Conservation (phyloP, 2,888 invertebrate species). For the Subacronicta megacephala region DNA sequence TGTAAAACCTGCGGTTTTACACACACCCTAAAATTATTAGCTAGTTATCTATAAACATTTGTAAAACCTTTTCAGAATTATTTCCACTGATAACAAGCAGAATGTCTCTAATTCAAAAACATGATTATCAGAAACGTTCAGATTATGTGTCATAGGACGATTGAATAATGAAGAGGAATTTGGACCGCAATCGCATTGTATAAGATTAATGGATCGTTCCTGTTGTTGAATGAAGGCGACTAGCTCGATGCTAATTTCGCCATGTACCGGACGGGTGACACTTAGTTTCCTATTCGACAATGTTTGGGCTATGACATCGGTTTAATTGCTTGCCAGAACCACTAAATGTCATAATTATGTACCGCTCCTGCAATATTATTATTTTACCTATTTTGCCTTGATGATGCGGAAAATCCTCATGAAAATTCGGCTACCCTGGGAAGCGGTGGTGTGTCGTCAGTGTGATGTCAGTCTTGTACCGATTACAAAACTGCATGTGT, state of each 20-base stretch:
- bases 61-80: no score
- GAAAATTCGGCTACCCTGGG: no score
- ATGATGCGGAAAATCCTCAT: no score
- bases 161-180: conserved; percentile 77
- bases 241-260: conserved; percentile 73
- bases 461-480: no score
- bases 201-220: conserved; percentile 77
- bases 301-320: conserved; percentile 47
- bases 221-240: conserved; percentile 70
- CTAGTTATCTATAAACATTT: no score
- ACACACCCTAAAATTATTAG: no score
- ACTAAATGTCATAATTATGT: conserved; percentile 2
- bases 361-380: no score
- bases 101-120: conserved; percentile 40
- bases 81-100: conserved; percentile 7
- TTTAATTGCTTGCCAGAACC: conserved; percentile 32
- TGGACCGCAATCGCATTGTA: conserved; percentile 73
- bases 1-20: no score
- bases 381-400: no score
- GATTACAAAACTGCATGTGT: no score
- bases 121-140: conserved; percentile 42
- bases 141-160: conserved; percentile 63
- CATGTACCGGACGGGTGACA: conserved; percentile 62
- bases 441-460: no score
- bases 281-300: conserved; percentile 64